phyloP scores from a whole-genome alignment of 2,888 invertebrate species.

The Keiferia lycopersicella region DNA sequence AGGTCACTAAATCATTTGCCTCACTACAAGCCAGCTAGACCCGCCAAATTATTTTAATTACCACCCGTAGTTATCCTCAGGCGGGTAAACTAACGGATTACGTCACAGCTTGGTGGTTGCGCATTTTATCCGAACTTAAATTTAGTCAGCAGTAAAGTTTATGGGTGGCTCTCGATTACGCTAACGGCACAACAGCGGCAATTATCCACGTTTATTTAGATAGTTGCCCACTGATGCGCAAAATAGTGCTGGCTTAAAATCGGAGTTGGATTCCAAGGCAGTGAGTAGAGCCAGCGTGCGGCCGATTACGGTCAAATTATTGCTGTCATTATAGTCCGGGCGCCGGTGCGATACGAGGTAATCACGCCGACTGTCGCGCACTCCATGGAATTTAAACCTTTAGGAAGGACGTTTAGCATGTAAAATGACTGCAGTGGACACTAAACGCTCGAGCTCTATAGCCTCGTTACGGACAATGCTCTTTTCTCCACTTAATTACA shows the following conservation, averaged over 20 bases:
- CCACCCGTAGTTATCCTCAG: conserved; percentile 32
- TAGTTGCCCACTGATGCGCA: conserved; percentile 71
- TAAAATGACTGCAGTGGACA: conserved; percentile 31
- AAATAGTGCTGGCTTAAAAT: conserved; percentile 74
- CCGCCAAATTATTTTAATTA: conserved; percentile 67
- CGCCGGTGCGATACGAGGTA: conserved; percentile 58
- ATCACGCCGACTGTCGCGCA: conserved; percentile 55
- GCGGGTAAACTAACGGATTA: conserved; percentile 14
- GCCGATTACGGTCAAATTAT: conserved; percentile 79
- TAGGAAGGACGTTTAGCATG: conserved; percentile 32
- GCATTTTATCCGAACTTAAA: conserved; percentile 29
- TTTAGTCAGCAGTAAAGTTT: conserved; percentile 35
- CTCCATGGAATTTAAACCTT: conserved; percentile 39
- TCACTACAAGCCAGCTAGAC: conserved; percentile 60
- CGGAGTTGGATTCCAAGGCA: conserved; percentile 72
- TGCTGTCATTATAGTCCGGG: conserved; percentile 71
- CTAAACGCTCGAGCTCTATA: conserved; percentile 20
- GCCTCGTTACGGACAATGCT: conserved; percentile 18
- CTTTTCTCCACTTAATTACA: conserved; percentile 10
- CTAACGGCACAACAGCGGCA: conserved; percentile 56
- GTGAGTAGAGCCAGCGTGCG: conserved; percentile 59
- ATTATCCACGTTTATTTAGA: conserved; percentile 71
- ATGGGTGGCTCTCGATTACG: conserved; percentile 49
- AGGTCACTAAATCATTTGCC: conserved; percentile 70
- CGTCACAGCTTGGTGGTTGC: conserved; percentile 4